Evolutionary conservation across 1,140 invertebrate species (phyloP), one percentile per base, ranked within the genome.

Genomic region (Drosophila leontia): DNA sequence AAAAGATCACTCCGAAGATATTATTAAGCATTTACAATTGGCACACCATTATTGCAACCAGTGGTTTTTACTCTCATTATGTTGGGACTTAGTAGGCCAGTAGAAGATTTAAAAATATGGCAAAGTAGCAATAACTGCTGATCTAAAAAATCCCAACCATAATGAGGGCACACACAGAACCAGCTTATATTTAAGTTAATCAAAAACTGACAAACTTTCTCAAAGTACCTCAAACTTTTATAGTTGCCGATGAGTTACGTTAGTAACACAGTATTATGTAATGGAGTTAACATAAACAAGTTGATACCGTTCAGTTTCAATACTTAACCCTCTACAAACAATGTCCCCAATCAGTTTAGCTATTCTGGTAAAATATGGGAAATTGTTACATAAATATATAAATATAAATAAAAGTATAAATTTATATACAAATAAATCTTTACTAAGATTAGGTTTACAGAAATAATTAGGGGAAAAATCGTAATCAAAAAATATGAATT

Each of bases 51-150:
- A 45, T 26, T 17, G 35, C 26, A 55, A 19, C 34, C 44, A 60
- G 84, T 84, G 80, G 85, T 65, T 79, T 82, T 88, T 82, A 82
- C 91, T 78, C 78, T 83, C 91, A 92, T 86, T 90, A 92, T 92
- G 91, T 92, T 92, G 91, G 91, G 91, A 92, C 91, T 92, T 92
- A 92, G 91, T 92, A 92, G 91, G 91, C 91, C 91, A 92, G 91
- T 92, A 92, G 91, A 86, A 75, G 42, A 65, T 65, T 68, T 65
- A 76, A 57, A 74, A 74, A 76, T 74, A 72, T 58, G 57, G 29
- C 42, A 34, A 59, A 50, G 56, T 68, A 75, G 70, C 76, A 76
- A 81, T 91, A 88, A 92, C 91, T 92, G 91, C 91, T 92, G 91
- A 91, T 92, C 91, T 91, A 92, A 92, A 92, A 92, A 92, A 92